A percentile compares a stretch with the other conserved stretches of the same genome.
Evolutionary conservation across 2,113 vertebrate species (phyloP).

Genomic region (Origma solitaria): DNA sequence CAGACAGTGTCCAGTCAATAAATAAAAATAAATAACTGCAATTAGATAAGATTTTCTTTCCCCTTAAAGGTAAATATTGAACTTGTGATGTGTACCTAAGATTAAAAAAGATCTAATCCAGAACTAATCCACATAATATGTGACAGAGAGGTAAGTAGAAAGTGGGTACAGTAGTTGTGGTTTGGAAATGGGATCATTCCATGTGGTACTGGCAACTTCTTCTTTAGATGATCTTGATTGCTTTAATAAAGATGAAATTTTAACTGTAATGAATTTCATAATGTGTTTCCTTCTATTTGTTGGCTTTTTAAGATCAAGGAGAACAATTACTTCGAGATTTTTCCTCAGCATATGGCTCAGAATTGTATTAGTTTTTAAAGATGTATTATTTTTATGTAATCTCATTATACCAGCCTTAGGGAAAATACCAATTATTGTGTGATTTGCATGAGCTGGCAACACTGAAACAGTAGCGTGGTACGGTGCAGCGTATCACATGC

Average conservation of each 20-base stretch:
- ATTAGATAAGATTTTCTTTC: background rate
- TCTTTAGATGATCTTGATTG: background rate
- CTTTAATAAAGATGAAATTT: background rate
- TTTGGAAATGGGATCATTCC: background rate
- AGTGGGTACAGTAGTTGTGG: background rate
- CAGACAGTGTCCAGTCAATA: background rate
- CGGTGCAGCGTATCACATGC: background rate
- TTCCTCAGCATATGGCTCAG: slow-evolving; percentile 23
- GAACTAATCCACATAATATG: background rate
- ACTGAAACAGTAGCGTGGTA: background rate
- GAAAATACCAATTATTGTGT: slow-evolving; percentile 59
- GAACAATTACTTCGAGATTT: background rate
- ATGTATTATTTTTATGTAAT: slow-evolving; percentile 50
- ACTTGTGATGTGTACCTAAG: background rate
- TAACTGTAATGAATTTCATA: background rate
- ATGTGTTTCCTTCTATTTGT: background rate
- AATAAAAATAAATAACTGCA: background rate
- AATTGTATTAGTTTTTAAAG: slow-evolving; percentile 46
- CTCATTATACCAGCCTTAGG: slow-evolving; percentile 45
- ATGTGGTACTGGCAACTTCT: background rate
- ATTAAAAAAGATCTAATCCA: background rate
- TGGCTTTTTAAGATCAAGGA: background rate
- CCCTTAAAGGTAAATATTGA: background rate
- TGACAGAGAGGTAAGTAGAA: background rate
- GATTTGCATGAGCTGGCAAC: slow-evolving; percentile 57